phyloP scores from a whole-genome alignment of 2,888 invertebrate species.

The Brachylomia viminalis region DNA sequence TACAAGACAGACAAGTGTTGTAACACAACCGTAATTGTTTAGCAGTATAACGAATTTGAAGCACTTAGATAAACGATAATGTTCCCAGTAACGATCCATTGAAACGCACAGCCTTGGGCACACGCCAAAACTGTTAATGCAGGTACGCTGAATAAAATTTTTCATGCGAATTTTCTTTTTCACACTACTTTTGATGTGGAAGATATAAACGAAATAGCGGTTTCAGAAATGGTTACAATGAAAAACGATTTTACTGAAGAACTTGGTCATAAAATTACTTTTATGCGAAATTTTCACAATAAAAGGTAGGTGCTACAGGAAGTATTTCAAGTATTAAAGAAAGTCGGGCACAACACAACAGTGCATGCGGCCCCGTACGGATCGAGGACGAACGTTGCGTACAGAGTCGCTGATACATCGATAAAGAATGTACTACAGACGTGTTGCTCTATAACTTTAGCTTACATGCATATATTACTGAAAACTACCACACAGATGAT shows the following conservation, averaged over 20 bases:
- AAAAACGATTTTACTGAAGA: neutral
- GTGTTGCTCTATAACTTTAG: slow-evolving; percentile 73
- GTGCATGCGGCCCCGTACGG: slow-evolving; percentile 59
- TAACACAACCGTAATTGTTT: slow-evolving; percentile 63
- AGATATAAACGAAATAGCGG: slow-evolving; percentile 1
- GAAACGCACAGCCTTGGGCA: slow-evolving; percentile 82
- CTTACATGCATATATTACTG: slow-evolving; percentile 68
- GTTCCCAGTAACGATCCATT: slow-evolving; percentile 78
- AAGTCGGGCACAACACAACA: slow-evolving; percentile 56
- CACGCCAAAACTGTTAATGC: slow-evolving; percentile 78
- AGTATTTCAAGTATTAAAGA: slow-evolving; percentile 55
- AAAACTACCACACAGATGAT: slow-evolving; percentile 34
- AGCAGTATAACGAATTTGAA: slow-evolving; percentile 67
- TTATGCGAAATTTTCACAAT: neutral
- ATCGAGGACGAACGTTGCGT: slow-evolving; percentile 57
- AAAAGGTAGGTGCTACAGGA: slow-evolving; percentile 16
- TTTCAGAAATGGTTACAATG: neutral
- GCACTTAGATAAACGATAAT: slow-evolving; percentile 73
- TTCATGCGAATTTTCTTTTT: slow-evolving; percentile 42
- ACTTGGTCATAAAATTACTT: neutral
- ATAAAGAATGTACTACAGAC: slow-evolving; percentile 75
- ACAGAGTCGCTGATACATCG: slow-evolving; percentile 74
- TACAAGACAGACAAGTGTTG: slow-evolving; percentile 48
- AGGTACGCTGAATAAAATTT: slow-evolving; percentile 68
- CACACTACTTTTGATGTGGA: slow-evolving; percentile 25